Evolutionary conservation across 2,888 invertebrate genomes (phyloP).

Genomic region (Melinaea marsaeus): DNA sequence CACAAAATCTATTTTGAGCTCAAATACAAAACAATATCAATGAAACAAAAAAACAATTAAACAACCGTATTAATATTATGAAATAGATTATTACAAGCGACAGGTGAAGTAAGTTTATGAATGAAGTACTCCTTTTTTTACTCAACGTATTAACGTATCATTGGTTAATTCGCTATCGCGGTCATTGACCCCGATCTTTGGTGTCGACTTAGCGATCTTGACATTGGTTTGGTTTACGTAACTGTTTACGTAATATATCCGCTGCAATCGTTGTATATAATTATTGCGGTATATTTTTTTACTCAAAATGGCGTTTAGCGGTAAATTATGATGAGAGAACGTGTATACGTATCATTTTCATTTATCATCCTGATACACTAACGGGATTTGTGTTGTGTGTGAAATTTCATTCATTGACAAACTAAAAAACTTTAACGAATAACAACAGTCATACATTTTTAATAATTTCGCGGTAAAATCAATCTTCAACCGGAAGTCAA

Average conservation of each 20-base stretch:
- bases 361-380: slow-evolving; percentile 8
- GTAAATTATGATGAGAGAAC: slow-evolving; percentile 36
- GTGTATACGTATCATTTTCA: slow-evolving; percentile 17
- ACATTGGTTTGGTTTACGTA: slow-evolving; percentile 62
- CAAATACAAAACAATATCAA: no score
- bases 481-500: neutral
- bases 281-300: slow-evolving; percentile 8
- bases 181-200: slow-evolving; percentile 47
- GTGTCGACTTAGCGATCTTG: slow-evolving; percentile 59
- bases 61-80: no score
- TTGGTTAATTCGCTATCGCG: slow-evolving; percentile 52
- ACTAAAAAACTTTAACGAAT: no score
- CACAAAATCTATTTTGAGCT: no score
- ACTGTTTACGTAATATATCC: slow-evolving; percentile 43
- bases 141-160: slow-evolving; percentile 37
- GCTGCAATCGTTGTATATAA: slow-evolving; percentile 1
- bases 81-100: neutral
- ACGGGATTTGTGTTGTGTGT: neutral
- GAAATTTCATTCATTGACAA: slow-evolving; percentile 2
- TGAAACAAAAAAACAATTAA: no score
- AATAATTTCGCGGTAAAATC: neutral
- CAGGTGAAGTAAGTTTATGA: slow-evolving; percentile 31
- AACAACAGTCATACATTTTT: no score
- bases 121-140: slow-evolving; percentile 32
- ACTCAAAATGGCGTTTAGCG: slow-evolving; percentile 43